These are phyloP conservation scores for Drosophila prolongata DNA, from an alignment of 2,888 invertebrate species.

Conservation along the genomic window DNA sequence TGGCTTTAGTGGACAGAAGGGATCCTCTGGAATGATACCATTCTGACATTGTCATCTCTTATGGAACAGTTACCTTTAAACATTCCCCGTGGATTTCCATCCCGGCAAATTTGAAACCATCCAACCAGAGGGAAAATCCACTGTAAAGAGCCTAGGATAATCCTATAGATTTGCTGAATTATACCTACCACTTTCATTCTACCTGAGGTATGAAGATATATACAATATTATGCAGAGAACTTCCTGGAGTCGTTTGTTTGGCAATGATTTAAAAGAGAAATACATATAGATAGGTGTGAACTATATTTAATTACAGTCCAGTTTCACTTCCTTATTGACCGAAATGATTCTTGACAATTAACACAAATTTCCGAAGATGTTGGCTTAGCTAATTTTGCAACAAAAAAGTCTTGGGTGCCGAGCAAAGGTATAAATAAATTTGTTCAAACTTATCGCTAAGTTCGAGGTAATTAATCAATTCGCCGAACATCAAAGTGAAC, in stretches of 20 bases:
- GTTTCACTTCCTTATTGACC: slow-evolving; percentile 18
- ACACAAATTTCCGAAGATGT: slow-evolving; percentile 30
- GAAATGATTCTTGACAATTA: slow-evolving; percentile 31
- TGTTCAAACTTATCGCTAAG: slow-evolving; percentile 28
- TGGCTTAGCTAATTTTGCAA: slow-evolving; percentile 13
- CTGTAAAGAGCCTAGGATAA: background rate
- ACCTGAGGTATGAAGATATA: background rate
- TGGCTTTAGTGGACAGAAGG: background rate
- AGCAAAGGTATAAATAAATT: slow-evolving; percentile 14
- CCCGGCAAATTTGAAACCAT: slow-evolving; percentile 1
- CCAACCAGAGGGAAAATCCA: slow-evolving; percentile 6
- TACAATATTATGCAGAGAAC: background rate
- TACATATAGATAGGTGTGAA: slow-evolving; percentile 3
- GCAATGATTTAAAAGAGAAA: background rate
- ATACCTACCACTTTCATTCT: background rate
- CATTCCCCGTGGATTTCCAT: background rate
- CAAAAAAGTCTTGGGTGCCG: slow-evolving; percentile 5
- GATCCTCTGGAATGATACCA: background rate
- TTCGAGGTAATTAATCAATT: slow-evolving; percentile 35
- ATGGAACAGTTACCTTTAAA: background rate
- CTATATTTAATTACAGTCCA: slow-evolving; percentile 1
- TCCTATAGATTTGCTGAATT: background rate
- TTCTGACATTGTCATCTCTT: background rate
- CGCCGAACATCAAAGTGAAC: slow-evolving; percentile 36
- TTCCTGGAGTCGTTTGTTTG: background rate